Conservation (phyloP, 2,888 invertebrate genomes). For the Leucozona laternaria region DNA sequence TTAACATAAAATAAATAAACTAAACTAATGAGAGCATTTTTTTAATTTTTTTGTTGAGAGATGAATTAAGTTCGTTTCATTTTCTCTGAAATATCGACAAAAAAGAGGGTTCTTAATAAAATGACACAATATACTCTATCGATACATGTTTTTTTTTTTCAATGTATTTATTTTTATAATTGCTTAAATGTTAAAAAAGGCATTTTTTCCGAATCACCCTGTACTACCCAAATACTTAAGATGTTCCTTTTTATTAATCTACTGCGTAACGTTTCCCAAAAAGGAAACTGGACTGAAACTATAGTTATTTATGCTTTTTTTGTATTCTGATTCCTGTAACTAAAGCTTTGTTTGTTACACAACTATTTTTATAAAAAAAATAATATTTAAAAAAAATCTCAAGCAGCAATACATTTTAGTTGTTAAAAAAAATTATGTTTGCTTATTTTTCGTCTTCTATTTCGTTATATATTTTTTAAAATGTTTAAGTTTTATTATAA, state of each 20-base stretch:
- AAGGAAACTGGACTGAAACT: conserved; percentile 68
- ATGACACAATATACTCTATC: not conserved
- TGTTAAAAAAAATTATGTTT: conserved; percentile 21
- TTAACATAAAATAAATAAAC: not conserved
- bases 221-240: conserved; percentile 49
- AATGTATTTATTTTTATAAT: not conserved
- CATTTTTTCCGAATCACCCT: not conserved
- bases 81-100: not conserved
- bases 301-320: conserved; percentile 9
- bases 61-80: not conserved
- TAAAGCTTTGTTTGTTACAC: conserved; percentile 45
- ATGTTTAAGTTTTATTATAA: conserved; percentile 49
- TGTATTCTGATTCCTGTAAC: conserved; percentile 56
- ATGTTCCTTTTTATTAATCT: conserved; percentile 62
- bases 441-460: conserved; percentile 70
- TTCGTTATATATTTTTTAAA: conserved; percentile 29
- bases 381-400: conserved; percentile 8
- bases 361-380: conserved; percentile 3
- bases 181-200: not conserved
- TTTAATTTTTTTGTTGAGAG: not conserved
- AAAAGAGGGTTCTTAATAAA: not conserved
- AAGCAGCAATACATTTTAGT: conserved; percentile 53
- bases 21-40: not conserved
- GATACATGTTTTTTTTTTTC: too few species aligned
- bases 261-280: conserved; percentile 68